Conservation (phyloP, 2,888 invertebrate genomes). For the Dryadula phaetusa region DNA sequence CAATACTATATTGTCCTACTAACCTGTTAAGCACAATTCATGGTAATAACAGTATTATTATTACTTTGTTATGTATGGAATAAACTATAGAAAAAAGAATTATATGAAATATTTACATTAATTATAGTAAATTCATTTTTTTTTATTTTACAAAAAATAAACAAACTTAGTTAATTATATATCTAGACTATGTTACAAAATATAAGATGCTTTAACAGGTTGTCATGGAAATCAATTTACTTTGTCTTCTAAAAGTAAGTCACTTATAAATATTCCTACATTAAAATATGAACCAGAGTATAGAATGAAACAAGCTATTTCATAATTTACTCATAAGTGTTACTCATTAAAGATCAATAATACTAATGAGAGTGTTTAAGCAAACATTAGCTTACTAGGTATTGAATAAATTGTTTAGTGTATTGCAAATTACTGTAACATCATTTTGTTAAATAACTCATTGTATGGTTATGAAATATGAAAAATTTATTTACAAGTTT, state of each 20-base stretch:
- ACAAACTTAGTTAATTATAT: too few species aligned
- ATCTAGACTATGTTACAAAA: too few species aligned
- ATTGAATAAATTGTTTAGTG: neutral
- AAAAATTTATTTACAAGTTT: neutral
- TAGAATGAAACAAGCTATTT: neutral
- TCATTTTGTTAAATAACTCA: neutral
- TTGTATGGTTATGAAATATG: neutral
- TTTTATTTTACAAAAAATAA: too few species aligned
- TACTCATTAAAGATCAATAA: neutral
- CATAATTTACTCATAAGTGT: neutral
- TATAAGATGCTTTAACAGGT: too few species aligned
- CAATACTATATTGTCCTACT: slow-evolving; percentile 26
- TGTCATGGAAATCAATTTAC: too few species aligned
- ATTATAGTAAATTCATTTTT: too few species aligned
- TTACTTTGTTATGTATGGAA: neutral
- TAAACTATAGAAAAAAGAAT: neutral
- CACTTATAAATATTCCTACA: too few species aligned
- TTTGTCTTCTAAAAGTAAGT: too few species aligned
- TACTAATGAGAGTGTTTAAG: neutral
- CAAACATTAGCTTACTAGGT: slow-evolving; percentile 7
- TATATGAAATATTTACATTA: too few species aligned
- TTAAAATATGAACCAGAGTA: neutral
- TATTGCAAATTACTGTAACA: neutral
- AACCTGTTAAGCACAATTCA: slow-evolving; percentile 9
- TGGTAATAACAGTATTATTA: neutral